Percentiles rank a stretch among this genome's conserved stretches.
phyloP scores from a whole-genome alignment of 64 coral and sea anemone species.

The Stichodactyla helianthus region DNA sequence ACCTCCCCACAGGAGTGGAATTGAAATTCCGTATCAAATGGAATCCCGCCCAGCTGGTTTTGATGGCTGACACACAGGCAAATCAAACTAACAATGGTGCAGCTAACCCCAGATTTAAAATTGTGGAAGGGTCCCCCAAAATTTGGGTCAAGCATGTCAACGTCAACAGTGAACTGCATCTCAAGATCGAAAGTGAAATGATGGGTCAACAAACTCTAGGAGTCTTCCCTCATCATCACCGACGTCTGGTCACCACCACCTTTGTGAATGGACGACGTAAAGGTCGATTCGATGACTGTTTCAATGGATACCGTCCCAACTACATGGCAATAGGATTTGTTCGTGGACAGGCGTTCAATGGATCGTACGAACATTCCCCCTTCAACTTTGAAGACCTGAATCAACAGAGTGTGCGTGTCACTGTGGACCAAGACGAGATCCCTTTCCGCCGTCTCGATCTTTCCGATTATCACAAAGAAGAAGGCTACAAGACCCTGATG shows the following conservation, averaged over 20 bases:
- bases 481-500: not conserved
- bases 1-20: too few relatives aligned
- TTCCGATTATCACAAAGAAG: not conserved
- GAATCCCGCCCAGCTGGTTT: too few relatives aligned
- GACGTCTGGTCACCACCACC: not conserved
- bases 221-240: not conserved
- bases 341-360: not conserved
- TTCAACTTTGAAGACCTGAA: not conserved
- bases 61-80: too few relatives aligned
- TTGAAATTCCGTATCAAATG: too few relatives aligned
- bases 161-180: too few relatives aligned
- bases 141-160: too few relatives aligned
- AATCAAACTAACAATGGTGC: too few relatives aligned
- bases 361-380: not conserved
- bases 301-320: not conserved
- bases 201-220: not conserved
- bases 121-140: too few relatives aligned
- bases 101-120: too few relatives aligned
- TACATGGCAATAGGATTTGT: not conserved
- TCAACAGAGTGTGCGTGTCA: not conserved
- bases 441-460: not conserved
- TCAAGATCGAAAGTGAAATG: not conserved
- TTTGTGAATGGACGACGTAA: too few relatives aligned
- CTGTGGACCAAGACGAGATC: not conserved
- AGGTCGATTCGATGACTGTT: not conserved